Evolutionary conservation across 2,113 vertebrate species (phyloP).

Genomic region (Aleadryas rufinucha): DNA sequence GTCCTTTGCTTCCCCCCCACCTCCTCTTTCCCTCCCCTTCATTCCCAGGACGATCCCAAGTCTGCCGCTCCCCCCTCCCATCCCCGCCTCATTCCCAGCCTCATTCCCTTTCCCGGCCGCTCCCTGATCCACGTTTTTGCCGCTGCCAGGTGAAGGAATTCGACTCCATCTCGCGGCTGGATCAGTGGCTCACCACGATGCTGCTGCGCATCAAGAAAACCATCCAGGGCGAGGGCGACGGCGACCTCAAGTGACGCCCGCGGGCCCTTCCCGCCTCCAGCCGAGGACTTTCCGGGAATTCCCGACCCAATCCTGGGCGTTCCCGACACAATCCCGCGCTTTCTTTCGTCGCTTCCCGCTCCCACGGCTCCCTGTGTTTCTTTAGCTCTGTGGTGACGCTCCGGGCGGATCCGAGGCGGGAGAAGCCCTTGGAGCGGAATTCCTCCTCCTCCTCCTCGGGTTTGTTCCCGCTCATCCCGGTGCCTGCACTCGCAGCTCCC

Average conservation of each 20-base stretch:
- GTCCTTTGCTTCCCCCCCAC: not conserved
- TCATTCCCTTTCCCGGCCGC: not conserved
- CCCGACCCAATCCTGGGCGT: not conserved
- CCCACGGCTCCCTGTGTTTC: not conserved
- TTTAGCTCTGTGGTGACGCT: not conserved
- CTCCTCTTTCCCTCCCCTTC: not conserved
- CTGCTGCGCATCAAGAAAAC: constrained; percentile 32
- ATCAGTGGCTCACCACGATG: constrained; percentile 28
- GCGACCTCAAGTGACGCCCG: not conserved
- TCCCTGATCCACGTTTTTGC: not conserved
- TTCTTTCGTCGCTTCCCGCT: not conserved
- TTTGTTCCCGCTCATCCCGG: not conserved
- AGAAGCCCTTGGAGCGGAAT: not conserved
- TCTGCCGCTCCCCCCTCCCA: too few species aligned
- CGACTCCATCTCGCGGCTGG: not conserved
- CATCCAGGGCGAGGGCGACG: constrained; percentile 12
- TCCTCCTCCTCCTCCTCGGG: not conserved
- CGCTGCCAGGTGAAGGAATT: not conserved
- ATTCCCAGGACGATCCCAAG: not conserved
- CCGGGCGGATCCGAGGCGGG: not conserved
- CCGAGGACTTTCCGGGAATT: not conserved
- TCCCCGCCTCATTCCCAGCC: not conserved
- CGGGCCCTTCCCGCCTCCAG: not conserved
- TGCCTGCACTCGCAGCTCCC: not conserved
- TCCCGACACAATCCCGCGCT: not conserved